Base-by-base conservation (phyloP, 2,888 invertebrate genomes). In the Diarsia rubi region DNA sequence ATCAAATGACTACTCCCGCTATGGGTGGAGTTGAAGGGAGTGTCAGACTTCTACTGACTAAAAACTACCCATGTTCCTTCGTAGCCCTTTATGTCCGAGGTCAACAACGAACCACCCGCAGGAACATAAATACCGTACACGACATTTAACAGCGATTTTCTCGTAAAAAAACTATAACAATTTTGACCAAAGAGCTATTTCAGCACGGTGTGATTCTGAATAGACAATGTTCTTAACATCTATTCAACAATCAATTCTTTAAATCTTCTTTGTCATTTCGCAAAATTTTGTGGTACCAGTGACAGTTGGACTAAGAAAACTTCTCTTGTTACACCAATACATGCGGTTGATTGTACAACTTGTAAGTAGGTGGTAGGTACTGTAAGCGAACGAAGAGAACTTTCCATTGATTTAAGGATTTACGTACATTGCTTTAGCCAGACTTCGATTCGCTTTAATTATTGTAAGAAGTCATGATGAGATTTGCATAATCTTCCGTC, bases 401-500 rank as follows among this genome's bases (percentile, higher is more conserved):
- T 66, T 31, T 42, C 27, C 57, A 27, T 57, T 57, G 57, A 16
- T 16, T 52, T 21, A 21, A 67, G 45, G 75, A 76, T 68, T 76
- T 62, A 37, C 11, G 37, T 62, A 54, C 60, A 52, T 77, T 78
- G 71, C 54, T 78, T 54, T 21, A 42, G 24, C 19, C 5, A 37
- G 44, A 49, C 11, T 54, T 78, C 44, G 60, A 71, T 54, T 62
- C 6, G 24, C 8, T 66, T 19, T 16, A 52, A 31, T 57, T 68
- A 19, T 68, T 57, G 21, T 45, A 66, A 66, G 44, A 24, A 49
- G 49, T n/a, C 60, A 52, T n/a, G 57, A n/a, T 60, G n/a, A 42
- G 47, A 49, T 78, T 78, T 78, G 12, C 47, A 27, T 72, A 72
- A 72, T 62, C 62, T 78, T 47, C 8, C 21, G 1, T 47, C 21